phyloP scores from a whole-genome alignment of 2,888 invertebrate genomes.

The Euplexia lucipara region DNA sequence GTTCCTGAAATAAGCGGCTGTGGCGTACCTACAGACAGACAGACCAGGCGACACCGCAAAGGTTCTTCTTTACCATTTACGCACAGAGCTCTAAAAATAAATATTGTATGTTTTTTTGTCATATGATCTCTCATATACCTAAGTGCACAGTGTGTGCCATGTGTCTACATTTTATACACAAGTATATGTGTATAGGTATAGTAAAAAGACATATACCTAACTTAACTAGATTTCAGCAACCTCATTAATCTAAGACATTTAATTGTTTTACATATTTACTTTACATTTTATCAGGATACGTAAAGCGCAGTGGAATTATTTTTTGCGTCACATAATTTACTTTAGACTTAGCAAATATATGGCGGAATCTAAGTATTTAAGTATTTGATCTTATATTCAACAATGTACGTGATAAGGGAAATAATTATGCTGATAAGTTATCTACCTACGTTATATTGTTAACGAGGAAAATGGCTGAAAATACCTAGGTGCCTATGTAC shows the following conservation, averaged over 20 bases:
- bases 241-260: constrained; percentile 49
- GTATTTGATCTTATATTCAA: constrained; percentile 62
- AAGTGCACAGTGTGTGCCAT: constrained; percentile 2
- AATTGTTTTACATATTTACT: constrained; percentile 53
- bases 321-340: constrained; percentile 55
- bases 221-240: constrained; percentile 46
- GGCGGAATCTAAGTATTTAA: constrained; percentile 34
- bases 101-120: no score
- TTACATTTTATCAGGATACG: constrained; percentile 55
- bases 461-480: constrained; percentile 21
- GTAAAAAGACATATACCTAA: constrained; percentile 26
- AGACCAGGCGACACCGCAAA: no score
- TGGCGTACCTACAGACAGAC: no score
- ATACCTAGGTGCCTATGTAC: background rate
- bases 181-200: constrained; percentile 18
- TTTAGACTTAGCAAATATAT: constrained; percentile 47
- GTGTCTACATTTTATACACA: background rate
- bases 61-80: no score
- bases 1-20: no score
- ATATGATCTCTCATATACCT: constrained; percentile 20
- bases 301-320: constrained; percentile 53
- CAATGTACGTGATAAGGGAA: constrained; percentile 50
- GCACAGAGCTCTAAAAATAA: background rate
- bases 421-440: constrained; percentile 58
- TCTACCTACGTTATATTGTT: constrained; percentile 38